Conservation (phyloP, 2,888 invertebrate species). For the Encarsia formosa region DNA sequence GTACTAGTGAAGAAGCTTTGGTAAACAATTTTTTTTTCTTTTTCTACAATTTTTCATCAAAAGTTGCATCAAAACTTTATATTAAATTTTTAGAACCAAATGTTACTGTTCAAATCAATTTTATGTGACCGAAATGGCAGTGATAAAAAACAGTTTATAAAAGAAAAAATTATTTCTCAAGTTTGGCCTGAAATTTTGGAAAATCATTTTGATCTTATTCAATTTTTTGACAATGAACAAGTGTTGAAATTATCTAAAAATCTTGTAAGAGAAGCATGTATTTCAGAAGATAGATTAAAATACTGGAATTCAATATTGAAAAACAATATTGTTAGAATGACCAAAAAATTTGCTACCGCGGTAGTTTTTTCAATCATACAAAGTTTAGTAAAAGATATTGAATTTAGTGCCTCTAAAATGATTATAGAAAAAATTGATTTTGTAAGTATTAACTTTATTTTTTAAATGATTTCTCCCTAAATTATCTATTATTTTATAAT, state of each 20-base stretch:
- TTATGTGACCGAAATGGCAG: no score
- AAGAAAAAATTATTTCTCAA: conserved; percentile 10
- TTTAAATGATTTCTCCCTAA: no score
- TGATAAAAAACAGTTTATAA: conserved; percentile 5
- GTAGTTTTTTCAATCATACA: conserved; percentile 31
- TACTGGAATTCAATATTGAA: conserved; percentile 31
- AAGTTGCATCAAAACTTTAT: not conserved
- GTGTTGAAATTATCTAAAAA: conserved; percentile 31
- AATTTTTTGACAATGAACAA: conserved; percentile 31
- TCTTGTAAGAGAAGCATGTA: conserved; percentile 32
- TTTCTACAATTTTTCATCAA: not conserved
- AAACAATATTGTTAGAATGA: conserved; percentile 32
- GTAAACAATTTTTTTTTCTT: conserved; percentile 28
- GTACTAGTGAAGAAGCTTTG: conserved; percentile 33
- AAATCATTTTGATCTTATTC: conserved; percentile 32
- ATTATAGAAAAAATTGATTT: conserved; percentile 30
- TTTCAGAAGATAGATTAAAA: conserved; percentile 16
- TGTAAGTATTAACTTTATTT: no score
- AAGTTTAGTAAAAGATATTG: conserved; percentile 26
- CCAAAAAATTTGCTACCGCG: conserved; percentile 32
- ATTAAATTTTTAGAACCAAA: conserved; percentile 10
- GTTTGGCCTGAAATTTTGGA: conserved; percentile 36
- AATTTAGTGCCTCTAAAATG: conserved; percentile 27
- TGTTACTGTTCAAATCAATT: conserved; percentile 9
- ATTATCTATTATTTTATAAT: no score